Evolutionary conservation across 1,140 invertebrate genomes (phyloP), one percentile per base, ranked within the genome.

Genomic region (Conus betulinus): DNA sequence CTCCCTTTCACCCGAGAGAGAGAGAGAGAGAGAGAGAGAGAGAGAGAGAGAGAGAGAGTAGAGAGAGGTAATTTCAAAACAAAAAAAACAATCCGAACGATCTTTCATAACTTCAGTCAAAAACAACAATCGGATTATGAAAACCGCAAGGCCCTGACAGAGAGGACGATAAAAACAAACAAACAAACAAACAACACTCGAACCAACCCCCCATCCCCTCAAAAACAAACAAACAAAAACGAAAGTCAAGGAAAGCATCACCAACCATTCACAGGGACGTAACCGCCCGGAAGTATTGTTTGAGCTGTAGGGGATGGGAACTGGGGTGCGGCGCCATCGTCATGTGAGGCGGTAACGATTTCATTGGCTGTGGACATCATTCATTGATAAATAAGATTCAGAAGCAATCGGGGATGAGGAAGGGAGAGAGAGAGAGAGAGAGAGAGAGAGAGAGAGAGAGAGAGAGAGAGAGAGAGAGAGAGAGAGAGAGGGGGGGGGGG

Each of bases 231-330:
- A 63, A 11, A 63, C 60, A 63, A 11, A 63, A 11, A 63, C 60
- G 60, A 39, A 39, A n/a, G 17, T 23, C 51, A 57, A 60, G 27
- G 55, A 7, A 78, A 53, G 23, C 27, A 87, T 60, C 52, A 83
- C 78, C 10, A 67, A 90, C 90, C 89, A 78, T 91, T 91, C 8
- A 91, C 85, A 13, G 90, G 87, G 11, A 91, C 86, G 67, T 87
- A 87, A 63, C 90, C 88, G 81, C 93, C 93, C 76, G 92, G 93
- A 82, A 92, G 91, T 89, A 92, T 76, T 27, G 89, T 90, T 91
- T 93, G 92, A 88, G 91, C 93, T 88, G 93, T 91, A 27, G 93
- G 93, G 74, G 87, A 94, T 90, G 25, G 93, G 93, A 67, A 94
- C 89, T 10, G 93, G 93, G 91, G 57, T 92, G 92, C 51, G 91